Base-by-base conservation (phyloP, 2,888 invertebrate genomes). In the Brenthis daphne region DNA sequence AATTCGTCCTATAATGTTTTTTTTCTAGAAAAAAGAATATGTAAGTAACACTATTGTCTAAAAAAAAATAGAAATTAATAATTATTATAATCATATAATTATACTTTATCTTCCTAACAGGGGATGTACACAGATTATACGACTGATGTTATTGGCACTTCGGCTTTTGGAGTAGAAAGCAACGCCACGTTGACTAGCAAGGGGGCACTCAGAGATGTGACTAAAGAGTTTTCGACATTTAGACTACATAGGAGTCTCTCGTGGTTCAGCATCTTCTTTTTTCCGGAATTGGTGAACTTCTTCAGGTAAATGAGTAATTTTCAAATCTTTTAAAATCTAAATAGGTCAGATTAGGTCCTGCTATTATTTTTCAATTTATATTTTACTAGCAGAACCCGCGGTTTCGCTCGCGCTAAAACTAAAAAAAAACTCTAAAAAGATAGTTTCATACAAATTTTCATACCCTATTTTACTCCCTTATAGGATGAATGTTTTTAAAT, bases 101-200 rank as follows among this genome's bases (percentile, higher is more conserved):
- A 43, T 50, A 13, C 24, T 24, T 50, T 64, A 29, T 54, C 13
- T 47, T 56, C 50, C 51, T 16, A 57, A 24, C 60, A 83, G 83
- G 43, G 43, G 1, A 16, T 82, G 1, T 75, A 73, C 12, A 50
- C 77, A 0, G 82, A 82, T 67, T 81, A 67, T 61, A 78, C 80
- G 0, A 82, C 83, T 0, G 84, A 84, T 60, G 65, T 82, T 0
- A 77, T 82, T 4, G 80, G 82, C 0, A 75, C 75, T 2, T 72
- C 79, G 0, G 75, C 80, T 0, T 83, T 83, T 47, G 83, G 82
- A 0, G 66, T 83, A 4, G 57, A 57, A 6, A 75, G 77, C 12
- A 69, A 82, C 12, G 76, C 82, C 0, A 78, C 78, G 0, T 73
- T 78, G 14, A 82, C 84, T 11, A 80, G 84, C 1, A 71, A 73